Percentiles rank a stretch among this genome's conserved stretches.
Evolutionary conservation across 1,140 invertebrate species (phyloP).

Genomic region (Drosophila ercepeae): DNA sequence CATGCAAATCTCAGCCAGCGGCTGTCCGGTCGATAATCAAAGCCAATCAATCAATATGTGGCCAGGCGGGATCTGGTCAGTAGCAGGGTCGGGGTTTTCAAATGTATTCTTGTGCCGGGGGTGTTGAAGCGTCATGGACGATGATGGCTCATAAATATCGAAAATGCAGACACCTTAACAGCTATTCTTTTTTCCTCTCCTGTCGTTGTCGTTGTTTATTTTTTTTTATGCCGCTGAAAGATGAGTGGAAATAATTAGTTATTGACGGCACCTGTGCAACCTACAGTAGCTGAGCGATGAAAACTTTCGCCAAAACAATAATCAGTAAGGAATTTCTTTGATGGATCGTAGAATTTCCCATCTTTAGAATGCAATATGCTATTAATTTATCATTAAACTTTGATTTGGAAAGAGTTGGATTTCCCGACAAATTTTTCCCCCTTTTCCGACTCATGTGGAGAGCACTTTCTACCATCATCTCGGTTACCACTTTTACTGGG

Average conservation of each 20-base stretch:
- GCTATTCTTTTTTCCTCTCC: constrained; percentile 6
- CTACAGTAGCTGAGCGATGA: constrained; percentile 40
- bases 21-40: constrained; percentile 40
- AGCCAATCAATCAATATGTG: constrained; percentile 44
- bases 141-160: constrained; percentile 47
- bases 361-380: neutral
- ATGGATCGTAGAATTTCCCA: neutral
- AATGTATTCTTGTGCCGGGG: neutral
- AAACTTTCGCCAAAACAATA: constrained; percentile 47
- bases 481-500: constrained; percentile 21
- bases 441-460: neutral
- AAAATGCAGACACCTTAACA: constrained; percentile 46
- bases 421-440: neutral
- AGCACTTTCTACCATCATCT: constrained; percentile 13
- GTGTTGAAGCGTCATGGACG: constrained; percentile 5
- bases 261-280: constrained; percentile 46
- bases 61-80: constrained; percentile 16
- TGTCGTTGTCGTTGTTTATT: neutral
- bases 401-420: neutral
- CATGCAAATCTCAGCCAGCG: constrained; percentile 45
- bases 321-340: constrained; percentile 15
- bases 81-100: neutral
- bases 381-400: neutral
- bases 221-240: constrained; percentile 21
- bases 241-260: constrained; percentile 52